These are phyloP conservation scores for Nothobranchius kuhntae DNA, from an alignment of 2,113 vertebrate genomes.

Conservation along the genomic window DNA sequence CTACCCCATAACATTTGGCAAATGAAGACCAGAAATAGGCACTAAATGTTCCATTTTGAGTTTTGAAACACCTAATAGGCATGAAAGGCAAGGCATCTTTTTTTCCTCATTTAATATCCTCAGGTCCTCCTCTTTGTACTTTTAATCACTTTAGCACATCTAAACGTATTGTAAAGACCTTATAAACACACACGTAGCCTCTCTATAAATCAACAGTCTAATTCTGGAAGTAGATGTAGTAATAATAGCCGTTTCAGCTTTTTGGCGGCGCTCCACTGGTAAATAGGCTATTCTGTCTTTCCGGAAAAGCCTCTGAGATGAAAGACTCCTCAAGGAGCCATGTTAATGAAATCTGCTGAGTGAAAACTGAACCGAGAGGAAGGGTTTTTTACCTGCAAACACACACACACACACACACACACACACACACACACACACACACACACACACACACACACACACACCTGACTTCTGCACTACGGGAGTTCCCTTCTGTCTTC, in stretches of 20 bases:
- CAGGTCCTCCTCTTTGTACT: conserved; percentile 56
- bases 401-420: conserved; percentile 12
- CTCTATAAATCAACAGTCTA: conserved; percentile 70
- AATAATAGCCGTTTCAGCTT: conserved; percentile 63
- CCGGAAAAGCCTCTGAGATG: conserved; percentile 71
- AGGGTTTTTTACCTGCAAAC: conserved; percentile 58
- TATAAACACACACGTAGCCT: conserved; percentile 28
- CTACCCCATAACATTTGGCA: no score
- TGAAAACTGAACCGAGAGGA: conserved; percentile 73
- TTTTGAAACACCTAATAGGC: conserved; percentile 60
- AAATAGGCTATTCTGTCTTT: conserved; percentile 62
- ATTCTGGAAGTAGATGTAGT: conserved; percentile 58
- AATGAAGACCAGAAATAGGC: no score
- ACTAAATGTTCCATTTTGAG: conserved; percentile 34
- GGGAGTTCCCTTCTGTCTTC: conserved; percentile 38
- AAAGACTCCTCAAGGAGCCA: conserved; percentile 74
- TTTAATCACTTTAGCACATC: conserved; percentile 36
- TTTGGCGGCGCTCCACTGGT: conserved; percentile 47
- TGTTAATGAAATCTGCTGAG: conserved; percentile 82
- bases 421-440: conserved; percentile 25
- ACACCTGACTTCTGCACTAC: conserved; percentile 39
- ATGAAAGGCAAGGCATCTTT: conserved; percentile 50
- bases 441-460: conserved; percentile 14
- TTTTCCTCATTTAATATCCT: conserved; percentile 48
- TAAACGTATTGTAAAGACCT: conserved; percentile 17